Evolutionary conservation across 1,140 invertebrate species (phyloP).

Genomic region (Brachystomella parvula): DNA sequence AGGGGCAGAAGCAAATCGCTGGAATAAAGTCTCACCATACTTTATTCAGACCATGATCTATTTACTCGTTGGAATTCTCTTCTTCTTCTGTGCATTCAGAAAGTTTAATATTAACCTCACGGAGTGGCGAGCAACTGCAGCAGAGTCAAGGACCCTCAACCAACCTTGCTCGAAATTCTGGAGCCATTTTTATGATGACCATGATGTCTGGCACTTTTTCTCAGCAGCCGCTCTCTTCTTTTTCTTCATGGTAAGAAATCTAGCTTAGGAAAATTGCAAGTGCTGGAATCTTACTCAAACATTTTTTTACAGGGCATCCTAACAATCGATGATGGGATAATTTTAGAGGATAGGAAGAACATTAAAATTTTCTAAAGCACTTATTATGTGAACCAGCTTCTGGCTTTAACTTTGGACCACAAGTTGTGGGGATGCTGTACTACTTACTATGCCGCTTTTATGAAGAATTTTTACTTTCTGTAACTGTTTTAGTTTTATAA

Average conservation of each 20-base stretch:
- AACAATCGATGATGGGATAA: constrained; percentile 14
- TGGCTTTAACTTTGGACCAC: too few relatives aligned
- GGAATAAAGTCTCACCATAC: background rate
- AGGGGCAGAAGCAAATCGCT: background rate
- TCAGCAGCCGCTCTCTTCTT: constrained; percentile 7
- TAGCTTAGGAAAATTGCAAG: background rate
- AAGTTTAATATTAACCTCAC: constrained; percentile 16
- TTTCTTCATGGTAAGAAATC: constrained; percentile 16
- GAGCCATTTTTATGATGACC: constrained; percentile 12
- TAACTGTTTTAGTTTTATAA: too few relatives aligned
- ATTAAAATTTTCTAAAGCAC: constrained; percentile 8
- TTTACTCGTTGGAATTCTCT: background rate
- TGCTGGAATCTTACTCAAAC: background rate
- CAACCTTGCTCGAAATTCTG: constrained; percentile 11
- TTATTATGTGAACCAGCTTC: too few relatives aligned
- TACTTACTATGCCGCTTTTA: too few relatives aligned
- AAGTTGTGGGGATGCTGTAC: too few relatives aligned
- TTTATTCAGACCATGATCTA: constrained; percentile 1
- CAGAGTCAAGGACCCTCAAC: constrained; percentile 2
- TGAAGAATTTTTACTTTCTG: too few relatives aligned
- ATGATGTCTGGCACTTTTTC: constrained; percentile 20
- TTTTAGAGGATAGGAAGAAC: constrained; percentile 1
- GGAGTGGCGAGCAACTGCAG: constrained; percentile 11
- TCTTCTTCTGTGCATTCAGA: background rate
- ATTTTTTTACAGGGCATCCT: constrained; percentile 10